These are phyloP conservation scores for Lasioglossum figueresi DNA, from an alignment of 2,888 invertebrate genomes.

Conservation along the genomic window DNA sequence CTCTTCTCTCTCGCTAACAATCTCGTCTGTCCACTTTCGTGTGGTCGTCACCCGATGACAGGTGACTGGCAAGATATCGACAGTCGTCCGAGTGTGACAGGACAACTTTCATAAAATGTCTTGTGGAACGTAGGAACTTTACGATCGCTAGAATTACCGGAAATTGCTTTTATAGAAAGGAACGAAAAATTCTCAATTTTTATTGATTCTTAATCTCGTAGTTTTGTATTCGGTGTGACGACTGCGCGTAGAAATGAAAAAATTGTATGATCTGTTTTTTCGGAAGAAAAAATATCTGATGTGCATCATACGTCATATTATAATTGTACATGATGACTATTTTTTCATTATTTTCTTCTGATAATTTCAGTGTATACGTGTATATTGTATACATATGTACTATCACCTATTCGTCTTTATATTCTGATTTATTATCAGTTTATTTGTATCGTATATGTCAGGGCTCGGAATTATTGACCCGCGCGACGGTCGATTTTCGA, in stretches of 20 bases:
- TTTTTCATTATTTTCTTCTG: no score
- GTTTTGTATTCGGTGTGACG: not conserved
- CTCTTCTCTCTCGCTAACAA: not conserved
- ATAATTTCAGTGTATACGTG: no score
- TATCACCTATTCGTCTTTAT: no score
- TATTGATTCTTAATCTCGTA: not conserved
- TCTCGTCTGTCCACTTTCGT: not conserved
- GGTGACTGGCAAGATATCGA: not conserved
- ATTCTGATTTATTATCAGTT: no score
- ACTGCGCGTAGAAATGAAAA: not conserved
- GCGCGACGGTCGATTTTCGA: no score
- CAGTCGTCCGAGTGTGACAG: not conserved
- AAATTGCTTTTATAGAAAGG: no score
- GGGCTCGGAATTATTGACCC: no score
- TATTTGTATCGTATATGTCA: no score
- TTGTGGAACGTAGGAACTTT: not conserved
- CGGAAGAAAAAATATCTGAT: not conserved
- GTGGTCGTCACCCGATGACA: slow-evolving; percentile 1
- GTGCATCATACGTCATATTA: no score
- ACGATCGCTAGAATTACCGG: no score
- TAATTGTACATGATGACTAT: no score
- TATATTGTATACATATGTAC: no score
- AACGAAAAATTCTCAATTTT: not conserved
- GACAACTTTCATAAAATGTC: not conserved
- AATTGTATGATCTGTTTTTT: not conserved